Evolutionary conservation across 1,140 invertebrate genomes (phyloP).

Genomic region (Cherax destructor): DNA sequence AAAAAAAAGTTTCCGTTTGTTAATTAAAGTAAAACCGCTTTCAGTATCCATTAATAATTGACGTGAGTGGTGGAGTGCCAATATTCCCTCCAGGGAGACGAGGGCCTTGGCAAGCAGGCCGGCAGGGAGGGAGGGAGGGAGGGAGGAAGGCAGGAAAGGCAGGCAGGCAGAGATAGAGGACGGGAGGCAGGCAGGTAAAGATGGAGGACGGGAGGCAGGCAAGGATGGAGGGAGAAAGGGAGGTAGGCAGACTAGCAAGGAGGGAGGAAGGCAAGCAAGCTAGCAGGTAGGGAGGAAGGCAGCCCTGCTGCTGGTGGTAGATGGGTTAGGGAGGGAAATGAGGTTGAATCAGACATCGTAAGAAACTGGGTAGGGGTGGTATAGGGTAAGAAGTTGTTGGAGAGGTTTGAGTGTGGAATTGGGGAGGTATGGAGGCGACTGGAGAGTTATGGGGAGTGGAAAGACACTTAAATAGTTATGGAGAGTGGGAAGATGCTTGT

Average conservation of each 20-base stretch:
- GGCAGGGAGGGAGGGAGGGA: neutral
- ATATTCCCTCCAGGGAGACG: neutral
- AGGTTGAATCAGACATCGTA: neutral
- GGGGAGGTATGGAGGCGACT: neutral
- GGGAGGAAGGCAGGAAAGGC: neutral
- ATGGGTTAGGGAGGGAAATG: neutral
- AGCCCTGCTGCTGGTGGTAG: neutral
- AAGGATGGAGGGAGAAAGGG: neutral
- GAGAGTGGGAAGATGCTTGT: too few species aligned
- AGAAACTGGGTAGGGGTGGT: too few species aligned
- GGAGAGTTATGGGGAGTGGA: neutral
- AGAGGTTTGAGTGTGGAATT: neutral
- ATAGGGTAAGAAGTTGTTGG: too few species aligned
- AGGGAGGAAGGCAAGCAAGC: neutral
- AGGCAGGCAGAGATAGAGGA: neutral
- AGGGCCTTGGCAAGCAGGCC: neutral
- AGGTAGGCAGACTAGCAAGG: neutral
- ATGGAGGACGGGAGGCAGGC: neutral
- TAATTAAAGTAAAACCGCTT: conserved; percentile 46
- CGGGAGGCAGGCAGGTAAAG: neutral
- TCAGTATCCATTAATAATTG: conserved; percentile 8
- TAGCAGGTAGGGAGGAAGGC: neutral
- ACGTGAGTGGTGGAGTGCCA: neutral
- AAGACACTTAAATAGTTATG: neutral
- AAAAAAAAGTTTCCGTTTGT: conserved; percentile 18